Conservation (phyloP, 1,140 invertebrate species). For the Acromyrmex charruanus region DNA sequence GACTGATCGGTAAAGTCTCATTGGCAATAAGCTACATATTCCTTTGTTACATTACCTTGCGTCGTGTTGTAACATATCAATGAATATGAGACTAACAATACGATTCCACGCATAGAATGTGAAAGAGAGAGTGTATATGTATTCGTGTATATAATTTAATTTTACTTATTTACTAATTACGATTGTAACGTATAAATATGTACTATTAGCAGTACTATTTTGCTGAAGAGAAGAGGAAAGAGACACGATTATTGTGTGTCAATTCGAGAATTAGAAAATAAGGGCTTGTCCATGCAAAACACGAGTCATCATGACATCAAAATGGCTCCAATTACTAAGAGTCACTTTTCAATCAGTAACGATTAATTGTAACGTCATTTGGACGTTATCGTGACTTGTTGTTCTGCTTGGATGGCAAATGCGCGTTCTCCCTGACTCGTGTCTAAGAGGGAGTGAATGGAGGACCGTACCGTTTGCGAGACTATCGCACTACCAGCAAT, state of each 20-base stretch:
- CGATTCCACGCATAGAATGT: not conserved
- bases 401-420: not conserved
- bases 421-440: not conserved
- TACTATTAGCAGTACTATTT: conserved; percentile 1
- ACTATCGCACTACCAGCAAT: conserved; percentile 1
- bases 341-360: too few relatives aligned
- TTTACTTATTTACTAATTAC: conserved; percentile 21
- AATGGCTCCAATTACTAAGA: too few relatives aligned
- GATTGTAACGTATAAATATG: not conserved
- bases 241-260: not conserved
- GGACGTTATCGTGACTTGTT: too few relatives aligned
- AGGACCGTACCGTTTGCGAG: too few relatives aligned
- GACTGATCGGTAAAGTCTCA: not conserved
- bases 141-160: conserved; percentile 16
- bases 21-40: not conserved
- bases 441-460: not conserved
- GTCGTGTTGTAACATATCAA: not conserved
- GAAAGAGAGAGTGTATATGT: not conserved
- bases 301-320: too few relatives aligned
- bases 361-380: too few relatives aligned
- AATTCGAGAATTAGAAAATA: not conserved
- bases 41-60: not conserved
- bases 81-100: not conserved
- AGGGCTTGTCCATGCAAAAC: not conserved
- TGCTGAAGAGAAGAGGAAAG: not conserved